Evolutionary conservation across 1,140 invertebrate genomes (phyloP), one percentile per base, ranked within the genome.

Genomic region (Diorhabda carinulata): DNA sequence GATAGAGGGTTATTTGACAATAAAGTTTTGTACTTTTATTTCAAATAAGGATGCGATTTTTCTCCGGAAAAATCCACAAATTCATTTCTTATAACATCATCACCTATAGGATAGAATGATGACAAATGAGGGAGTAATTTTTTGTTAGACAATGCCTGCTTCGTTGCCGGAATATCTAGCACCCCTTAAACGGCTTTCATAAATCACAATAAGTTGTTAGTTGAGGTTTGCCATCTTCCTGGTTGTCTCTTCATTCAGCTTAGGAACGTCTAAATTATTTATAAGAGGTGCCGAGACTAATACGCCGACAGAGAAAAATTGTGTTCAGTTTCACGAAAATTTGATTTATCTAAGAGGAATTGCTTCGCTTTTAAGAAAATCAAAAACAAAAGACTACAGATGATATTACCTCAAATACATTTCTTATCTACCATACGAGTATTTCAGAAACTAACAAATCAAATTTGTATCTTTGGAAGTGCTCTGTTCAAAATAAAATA

Each of bases 251-350:
- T 52, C 47, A 52, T 52, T 8, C n/a, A 52, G 47, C 47, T n/a
- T n/a, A 52, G n/a, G 47, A n/a, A 52, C 47, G 47, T 52, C 47
- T 52, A 52, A 52, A 52, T 52, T 52, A 52, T 52, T 52, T 52
- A 52, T 52, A 52, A 6, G 6, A 4, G 47, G n/a, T 52, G 47
- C 47, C n/a, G 6, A 52, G 47, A 52, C 6, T 52, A 52, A 52
- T 52, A n/a, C n/a, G 47, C n/a, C n/a, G 47, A 52, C 47, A 52
- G n/a, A 52, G 47, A 52, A 3, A 4, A 52, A 52, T 6, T 52
- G 47, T 8, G 47, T 8, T 52, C 47, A 52, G 25, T 25, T 25
- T 25, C 25, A 25, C 25, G 25, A 25, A 25, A 25, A 25, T 25
- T 25, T 25, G 25, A 25, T 25, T 25, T 25, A 25, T 25, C 25